Conservation (phyloP, 2,888 invertebrate genomes). For the Lacanobia oleracea region DNA sequence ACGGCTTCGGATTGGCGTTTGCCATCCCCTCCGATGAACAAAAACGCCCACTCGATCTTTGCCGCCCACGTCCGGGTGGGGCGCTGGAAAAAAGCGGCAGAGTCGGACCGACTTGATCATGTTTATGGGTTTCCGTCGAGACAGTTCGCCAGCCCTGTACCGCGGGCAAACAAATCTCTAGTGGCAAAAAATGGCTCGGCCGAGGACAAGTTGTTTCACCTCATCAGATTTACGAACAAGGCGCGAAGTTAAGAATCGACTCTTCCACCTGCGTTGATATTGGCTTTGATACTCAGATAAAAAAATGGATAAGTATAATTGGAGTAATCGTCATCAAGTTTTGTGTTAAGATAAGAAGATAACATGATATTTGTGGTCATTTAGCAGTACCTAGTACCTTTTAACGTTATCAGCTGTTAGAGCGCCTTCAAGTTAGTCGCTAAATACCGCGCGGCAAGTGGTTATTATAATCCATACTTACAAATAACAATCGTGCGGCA, state of each 20-base stretch:
- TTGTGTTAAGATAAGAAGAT: constrained; percentile 28
- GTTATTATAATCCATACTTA: too few species aligned
- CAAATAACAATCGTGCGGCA: too few species aligned
- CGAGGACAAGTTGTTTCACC: constrained; percentile 89
- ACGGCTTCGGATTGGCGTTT: constrained; percentile 76
- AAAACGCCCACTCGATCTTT: constrained; percentile 71
- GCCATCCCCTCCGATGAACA: constrained; percentile 76
- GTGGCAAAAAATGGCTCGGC: constrained; percentile 89
- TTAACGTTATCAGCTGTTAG: not conserved
- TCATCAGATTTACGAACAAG: constrained; percentile 87
- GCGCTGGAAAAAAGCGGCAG: constrained; percentile 87
- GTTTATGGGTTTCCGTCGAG: constrained; percentile 90
- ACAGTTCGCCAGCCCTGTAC: constrained; percentile 86
- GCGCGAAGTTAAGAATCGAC: constrained; percentile 77
- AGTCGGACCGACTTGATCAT: constrained; percentile 86
- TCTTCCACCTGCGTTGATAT: constrained; percentile 67
- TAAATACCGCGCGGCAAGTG: too few species aligned
- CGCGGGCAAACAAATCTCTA: constrained; percentile 88
- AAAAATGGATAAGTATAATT: constrained; percentile 36
- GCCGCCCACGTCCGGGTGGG: constrained; percentile 82
- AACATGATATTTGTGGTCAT: constrained; percentile 18
- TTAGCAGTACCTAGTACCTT: constrained; percentile 1
- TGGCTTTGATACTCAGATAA: constrained; percentile 37
- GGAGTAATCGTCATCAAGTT: constrained; percentile 30
- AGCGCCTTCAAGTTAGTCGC: too few species aligned